Evolutionary conservation across 92 coral and sea anemone species (phyloP), one percentile per base, ranked within the genome.

Genomic region (Phymanthus crucifer): DNA sequence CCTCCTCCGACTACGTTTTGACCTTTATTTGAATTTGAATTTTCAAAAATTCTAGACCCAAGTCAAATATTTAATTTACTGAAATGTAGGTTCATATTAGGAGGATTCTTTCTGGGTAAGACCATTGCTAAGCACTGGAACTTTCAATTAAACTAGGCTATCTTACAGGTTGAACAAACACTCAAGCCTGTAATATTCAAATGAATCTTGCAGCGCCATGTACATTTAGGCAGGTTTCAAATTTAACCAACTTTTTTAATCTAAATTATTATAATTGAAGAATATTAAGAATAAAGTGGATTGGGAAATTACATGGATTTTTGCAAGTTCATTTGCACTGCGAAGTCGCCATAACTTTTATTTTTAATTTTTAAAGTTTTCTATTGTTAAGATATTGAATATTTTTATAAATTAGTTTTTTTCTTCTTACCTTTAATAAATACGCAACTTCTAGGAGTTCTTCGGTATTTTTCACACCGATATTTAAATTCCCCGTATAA

Each of bases 381-480:
- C 33, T 40, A 26, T 7, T 71, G 24, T 6, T 21, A n/a, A n/a
- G 24, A 4, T 9, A 54, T 8, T 21, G 64, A 54, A 7, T 21
- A 21, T 54, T 54, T 24, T 4, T 5, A 9, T 21, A 21, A 10
- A 21, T 54, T 6, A 0, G 7, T 7, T 21, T 54, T 21, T 6
- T 21, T 3, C n/a, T 54, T 54, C 93, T 80, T 81, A 95, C 98
- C 93, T 93, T 89, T 46, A 95, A 48, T 13, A 88, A 72, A 32
- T 78, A 72, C 12, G 98, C 97, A 61, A 78, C 67, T 0, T 80
- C 66, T 35, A 95, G 85, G 23, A 93, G 32, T 17, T 93, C 94
- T 58, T 85, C 93, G 8, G 85, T 83, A 45, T 78, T 87, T 21
- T 77, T 86, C 29, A 77, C 50, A 36, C 65, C 86, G 32, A 93